These are phyloP conservation scores for Aphis craccivora DNA, from an alignment of 1,140 invertebrate genomes.

Conservation along the genomic window DNA sequence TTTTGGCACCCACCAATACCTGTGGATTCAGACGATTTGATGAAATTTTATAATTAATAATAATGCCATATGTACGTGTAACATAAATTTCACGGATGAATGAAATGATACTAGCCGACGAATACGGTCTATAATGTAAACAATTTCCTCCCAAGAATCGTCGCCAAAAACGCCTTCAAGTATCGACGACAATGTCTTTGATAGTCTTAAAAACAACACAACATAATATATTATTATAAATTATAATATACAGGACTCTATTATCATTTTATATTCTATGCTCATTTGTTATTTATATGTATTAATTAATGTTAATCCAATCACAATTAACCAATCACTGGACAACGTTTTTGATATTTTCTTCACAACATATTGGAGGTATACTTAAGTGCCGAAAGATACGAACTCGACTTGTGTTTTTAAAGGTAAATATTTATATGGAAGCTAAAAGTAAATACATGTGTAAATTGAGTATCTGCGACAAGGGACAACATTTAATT, in stretches of 20 bases:
- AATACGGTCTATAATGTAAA: neutral
- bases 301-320: too few species aligned
- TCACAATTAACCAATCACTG: too few species aligned
- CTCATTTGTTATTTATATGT: neutral
- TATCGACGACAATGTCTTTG: neutral
- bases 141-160: neutral
- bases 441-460: neutral
- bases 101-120: neutral
- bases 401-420: neutral
- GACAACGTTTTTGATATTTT: neutral
- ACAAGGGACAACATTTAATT: neutral
- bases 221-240: neutral
- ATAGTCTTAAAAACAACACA: neutral
- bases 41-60: neutral
- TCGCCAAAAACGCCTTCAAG: neutral
- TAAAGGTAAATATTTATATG: neutral
- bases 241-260: neutral
- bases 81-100: conserved; percentile 2
- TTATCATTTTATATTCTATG: neutral
- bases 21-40: neutral
- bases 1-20: neutral
- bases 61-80: neutral
- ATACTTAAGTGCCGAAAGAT: neutral
- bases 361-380: too few species aligned
- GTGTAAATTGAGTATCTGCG: neutral